Base-by-base conservation (phyloP, 2,113 vertebrate species). In the Boulengeromyrus knoepffleri region DNA sequence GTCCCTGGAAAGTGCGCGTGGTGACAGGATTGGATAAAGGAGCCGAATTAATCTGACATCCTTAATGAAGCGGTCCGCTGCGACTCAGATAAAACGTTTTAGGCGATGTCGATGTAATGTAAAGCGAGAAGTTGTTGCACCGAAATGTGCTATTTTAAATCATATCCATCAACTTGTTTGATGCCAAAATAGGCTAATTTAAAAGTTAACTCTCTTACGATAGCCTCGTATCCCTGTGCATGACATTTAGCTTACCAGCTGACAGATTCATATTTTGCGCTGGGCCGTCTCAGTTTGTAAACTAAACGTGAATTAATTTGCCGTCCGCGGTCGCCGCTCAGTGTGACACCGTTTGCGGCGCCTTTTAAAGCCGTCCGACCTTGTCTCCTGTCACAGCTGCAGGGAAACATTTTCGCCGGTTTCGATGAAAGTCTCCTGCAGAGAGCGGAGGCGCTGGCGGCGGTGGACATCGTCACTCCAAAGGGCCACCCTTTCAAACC, bases 401-500 rank as follows among this genome's bases (percentile, higher is more conserved):
- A 98, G 94, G 96, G 97, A 2, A 98, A 98, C 95, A 97, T 98
- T 93, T 98, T 98, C 92, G 97, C 97, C 3, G 97, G 97, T 66
- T 98, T 98, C 90, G 97, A 98, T 87, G 97, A 98, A 95, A 96
- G 96, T 39, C 90, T 98, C 89, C 97, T 98, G 93, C 96, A 97
- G 90, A 96, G 97, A 0, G 97, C 97, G 0, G 97, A 98, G 95
- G 97, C 97, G 90, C 94, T 98, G 95, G 97, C 97, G 31, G 97
- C 97, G 0, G 97, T 98, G 96, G 97, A 98, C 93, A 97, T 98
- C 24, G 97, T 97, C 36, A 94, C 97, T 0, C 97, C 98, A 93
- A 98, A 98, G 93, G 97, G 95, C 12, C 97, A 98, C 88, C 97
- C 97, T n/a, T 98, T 97, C 96, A 98, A 98, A 92, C 97, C 97